phyloP scores from a whole-genome alignment of 2,113 vertebrate species.

The Alaudala cheleensis region DNA sequence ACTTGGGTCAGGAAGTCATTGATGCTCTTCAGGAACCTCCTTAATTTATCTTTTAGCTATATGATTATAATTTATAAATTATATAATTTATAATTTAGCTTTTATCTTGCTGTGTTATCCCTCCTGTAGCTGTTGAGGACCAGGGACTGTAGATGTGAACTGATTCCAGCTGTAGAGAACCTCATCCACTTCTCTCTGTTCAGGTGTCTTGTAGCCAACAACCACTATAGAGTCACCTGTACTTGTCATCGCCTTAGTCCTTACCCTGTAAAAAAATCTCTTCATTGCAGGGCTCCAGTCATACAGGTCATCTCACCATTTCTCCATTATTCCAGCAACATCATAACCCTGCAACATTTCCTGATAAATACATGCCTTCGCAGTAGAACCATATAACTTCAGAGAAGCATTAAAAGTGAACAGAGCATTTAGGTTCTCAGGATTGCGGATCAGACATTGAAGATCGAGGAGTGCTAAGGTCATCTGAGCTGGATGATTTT shows the following conservation, averaged over 20 bases:
- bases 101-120: neutral
- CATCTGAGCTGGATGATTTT: neutral
- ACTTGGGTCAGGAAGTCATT: neutral
- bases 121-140: neutral
- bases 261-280: neutral
- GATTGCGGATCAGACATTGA: neutral
- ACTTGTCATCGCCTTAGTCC: neutral
- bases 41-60: no score
- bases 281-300: neutral
- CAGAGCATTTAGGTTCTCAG: neutral
- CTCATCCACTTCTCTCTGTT: neutral
- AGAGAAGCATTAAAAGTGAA: neutral
- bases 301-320: accelerated
- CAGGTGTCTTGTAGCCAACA: neutral
- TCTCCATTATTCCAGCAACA: neutral
- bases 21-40: neutral
- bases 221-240: neutral
- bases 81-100: no score
- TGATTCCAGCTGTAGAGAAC: neutral
- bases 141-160: neutral
- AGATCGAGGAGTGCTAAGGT: neutral
- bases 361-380: neutral
- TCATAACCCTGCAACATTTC: neutral
- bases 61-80: no score
- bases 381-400: neutral